Conservation (phyloP, 2,888 invertebrate species). For the Xanthia togata region DNA sequence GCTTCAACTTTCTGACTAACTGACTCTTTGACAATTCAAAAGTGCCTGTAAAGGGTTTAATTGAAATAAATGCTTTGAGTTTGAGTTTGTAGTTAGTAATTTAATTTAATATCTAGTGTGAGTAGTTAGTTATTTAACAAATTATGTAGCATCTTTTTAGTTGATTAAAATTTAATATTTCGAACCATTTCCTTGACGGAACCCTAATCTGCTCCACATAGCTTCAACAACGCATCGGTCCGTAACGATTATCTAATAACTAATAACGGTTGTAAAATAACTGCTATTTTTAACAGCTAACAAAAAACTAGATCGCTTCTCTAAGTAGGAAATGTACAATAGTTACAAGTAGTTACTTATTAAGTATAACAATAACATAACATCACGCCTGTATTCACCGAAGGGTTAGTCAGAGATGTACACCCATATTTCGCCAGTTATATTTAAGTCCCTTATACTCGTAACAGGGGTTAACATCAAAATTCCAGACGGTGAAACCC, state of each 20-base stretch:
- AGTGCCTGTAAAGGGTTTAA: no score
- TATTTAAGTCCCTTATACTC: neutral
- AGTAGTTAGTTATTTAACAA: no score
- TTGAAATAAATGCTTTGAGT: no score
- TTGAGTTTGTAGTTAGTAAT: no score
- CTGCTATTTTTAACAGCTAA: conserved; percentile 40
- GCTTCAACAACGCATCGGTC: conserved; percentile 53
- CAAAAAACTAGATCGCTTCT: conserved; percentile 34
- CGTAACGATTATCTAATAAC: conserved; percentile 64
- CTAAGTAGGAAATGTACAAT: conserved; percentile 24
- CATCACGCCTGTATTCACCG: neutral
- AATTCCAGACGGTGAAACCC: neutral
- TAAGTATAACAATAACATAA: neutral
- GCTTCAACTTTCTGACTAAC: no score
- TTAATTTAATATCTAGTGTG: no score
- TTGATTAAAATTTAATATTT: no score
- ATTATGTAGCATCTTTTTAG: no score
- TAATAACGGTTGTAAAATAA: conserved; percentile 62
- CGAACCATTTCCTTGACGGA: neutral
- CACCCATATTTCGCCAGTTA: neutral
- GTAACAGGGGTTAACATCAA: neutral
- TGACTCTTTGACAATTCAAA: no score
- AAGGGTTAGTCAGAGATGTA: neutral
- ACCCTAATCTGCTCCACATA: conserved; percentile 54
- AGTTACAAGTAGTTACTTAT: conserved; percentile 12